phyloP scores from a whole-genome alignment of 1,140 invertebrate genomes.

The Cyclina sinensis region DNA sequence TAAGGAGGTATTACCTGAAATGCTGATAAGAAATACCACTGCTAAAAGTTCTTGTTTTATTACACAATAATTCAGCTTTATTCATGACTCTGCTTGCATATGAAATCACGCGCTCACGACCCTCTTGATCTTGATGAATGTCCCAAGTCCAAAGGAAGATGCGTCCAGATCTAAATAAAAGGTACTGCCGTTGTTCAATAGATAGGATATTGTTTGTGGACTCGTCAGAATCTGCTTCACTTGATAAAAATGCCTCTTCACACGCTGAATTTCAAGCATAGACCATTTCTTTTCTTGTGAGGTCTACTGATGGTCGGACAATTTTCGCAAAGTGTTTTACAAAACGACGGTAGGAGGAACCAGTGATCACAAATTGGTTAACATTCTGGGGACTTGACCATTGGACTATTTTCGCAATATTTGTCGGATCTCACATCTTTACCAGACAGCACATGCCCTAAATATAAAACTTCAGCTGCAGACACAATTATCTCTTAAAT shows the following conservation, averaged over 20 bases:
- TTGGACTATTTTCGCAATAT: not conserved
- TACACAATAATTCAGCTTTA: too few relatives aligned
- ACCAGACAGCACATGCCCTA: too few relatives aligned
- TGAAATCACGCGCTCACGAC: conserved; percentile 59
- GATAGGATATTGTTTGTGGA: too few relatives aligned
- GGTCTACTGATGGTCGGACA: not conserved
- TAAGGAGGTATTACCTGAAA: too few relatives aligned
- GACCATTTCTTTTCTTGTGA: not conserved
- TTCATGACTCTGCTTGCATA: too few relatives aligned
- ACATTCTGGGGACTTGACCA: too few relatives aligned
- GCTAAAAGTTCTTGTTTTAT: too few relatives aligned
- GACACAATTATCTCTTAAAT: conserved; percentile 66
- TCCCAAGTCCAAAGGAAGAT: too few relatives aligned
- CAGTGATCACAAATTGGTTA: too few relatives aligned
- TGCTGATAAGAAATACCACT: too few relatives aligned
- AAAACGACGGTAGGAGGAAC: too few relatives aligned
- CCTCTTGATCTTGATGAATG: conserved; percentile 76
- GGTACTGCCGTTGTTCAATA: not conserved
- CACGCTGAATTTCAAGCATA: conserved; percentile 62
- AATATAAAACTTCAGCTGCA: not conserved
- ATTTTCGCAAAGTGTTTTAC: too few relatives aligned
- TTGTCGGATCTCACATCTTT: not conserved
- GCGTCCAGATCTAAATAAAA: conserved; percentile 76
- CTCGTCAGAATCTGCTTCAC: conserved; percentile 61
- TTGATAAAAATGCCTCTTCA: conserved; percentile 48